phyloP scores from a whole-genome alignment of 2,888 invertebrate species.

The Calameuta idolon region DNA sequence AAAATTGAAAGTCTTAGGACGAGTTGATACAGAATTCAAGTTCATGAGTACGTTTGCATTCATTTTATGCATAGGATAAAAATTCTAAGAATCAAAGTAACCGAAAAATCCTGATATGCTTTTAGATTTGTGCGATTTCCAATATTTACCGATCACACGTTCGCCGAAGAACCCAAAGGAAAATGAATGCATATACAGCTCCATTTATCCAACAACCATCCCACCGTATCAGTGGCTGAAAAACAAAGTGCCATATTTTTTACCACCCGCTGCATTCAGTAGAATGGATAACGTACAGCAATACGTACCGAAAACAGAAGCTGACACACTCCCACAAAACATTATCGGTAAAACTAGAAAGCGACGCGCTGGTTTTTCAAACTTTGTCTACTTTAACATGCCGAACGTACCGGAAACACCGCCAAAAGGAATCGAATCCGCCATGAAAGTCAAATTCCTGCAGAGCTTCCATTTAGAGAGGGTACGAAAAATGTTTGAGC shows the following conservation, averaged over 20 bases:
- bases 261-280: conserved; percentile 84
- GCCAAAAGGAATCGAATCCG: conserved; percentile 71
- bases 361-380: conserved; percentile 71
- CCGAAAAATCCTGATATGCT: conserved; percentile 27
- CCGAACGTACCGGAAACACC: conserved; percentile 76
- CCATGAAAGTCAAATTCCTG: conserved; percentile 66
- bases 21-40: conserved; percentile 72
- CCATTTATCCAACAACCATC: conserved; percentile 73
- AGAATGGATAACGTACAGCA: conserved; percentile 75
- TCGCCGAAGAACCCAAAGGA: conserved; percentile 63
- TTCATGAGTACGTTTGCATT: conserved; percentile 73
- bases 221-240: conserved; percentile 73
- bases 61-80: not conserved
- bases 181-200: conserved; percentile 73
- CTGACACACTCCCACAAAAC: conserved; percentile 53
- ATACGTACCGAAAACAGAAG: conserved; percentile 57
- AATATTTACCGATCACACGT: conserved; percentile 82
- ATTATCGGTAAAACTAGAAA: conserved; percentile 70
- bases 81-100: not conserved
- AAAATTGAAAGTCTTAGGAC: conserved; percentile 72
- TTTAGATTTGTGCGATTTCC: conserved; percentile 90
- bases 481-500: conserved; percentile 75
- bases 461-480: conserved; percentile 60
- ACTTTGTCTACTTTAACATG: conserved; percentile 74
- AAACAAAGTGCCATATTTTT: conserved; percentile 72